phyloP scores from a whole-genome alignment of 2,797 vertebrate species.

The Threskiornis aethiopicus region DNA sequence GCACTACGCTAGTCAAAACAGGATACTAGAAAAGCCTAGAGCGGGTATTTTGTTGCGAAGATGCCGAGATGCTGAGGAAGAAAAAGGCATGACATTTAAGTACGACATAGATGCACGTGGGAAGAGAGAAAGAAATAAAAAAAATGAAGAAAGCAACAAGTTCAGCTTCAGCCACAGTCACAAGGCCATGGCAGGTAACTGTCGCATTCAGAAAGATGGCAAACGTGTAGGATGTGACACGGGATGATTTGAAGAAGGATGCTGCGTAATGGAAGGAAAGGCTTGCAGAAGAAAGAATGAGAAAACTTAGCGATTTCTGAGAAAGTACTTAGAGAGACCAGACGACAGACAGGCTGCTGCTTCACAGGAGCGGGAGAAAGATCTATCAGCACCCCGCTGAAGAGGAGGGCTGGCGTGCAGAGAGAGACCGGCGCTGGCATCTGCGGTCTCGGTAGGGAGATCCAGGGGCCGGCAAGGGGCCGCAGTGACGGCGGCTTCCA shows the following conservation, averaged over 20 bases:
- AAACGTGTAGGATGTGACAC: fast-evolving
- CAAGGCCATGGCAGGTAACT: not conserved
- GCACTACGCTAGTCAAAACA: not conserved
- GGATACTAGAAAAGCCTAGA: not conserved
- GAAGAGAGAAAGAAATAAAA: not conserved
- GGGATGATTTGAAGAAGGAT: not conserved
- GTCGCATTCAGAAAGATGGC: fast-evolving
- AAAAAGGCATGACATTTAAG: not conserved
- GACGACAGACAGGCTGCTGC: not conserved
- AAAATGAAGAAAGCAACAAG: not conserved
- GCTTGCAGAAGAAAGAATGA: not conserved
- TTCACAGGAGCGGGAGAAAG: not conserved
- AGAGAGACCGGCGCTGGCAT: fast-evolving
- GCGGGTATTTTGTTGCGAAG: not conserved
- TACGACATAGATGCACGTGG: fast-evolving
- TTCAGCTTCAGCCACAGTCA: not conserved
- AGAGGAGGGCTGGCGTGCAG: not conserved
- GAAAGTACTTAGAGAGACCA: not conserved
- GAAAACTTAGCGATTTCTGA: not conserved
- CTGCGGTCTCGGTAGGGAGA: too few relatives aligned
- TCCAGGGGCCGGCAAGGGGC: not conserved
- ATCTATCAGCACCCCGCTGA: not conserved
- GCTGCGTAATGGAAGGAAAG: not conserved
- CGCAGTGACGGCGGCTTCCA: not conserved
- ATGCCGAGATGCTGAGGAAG: not conserved